Base-by-base conservation (phyloP, 2,888 invertebrate genomes). In the Elysia crispata region DNA sequence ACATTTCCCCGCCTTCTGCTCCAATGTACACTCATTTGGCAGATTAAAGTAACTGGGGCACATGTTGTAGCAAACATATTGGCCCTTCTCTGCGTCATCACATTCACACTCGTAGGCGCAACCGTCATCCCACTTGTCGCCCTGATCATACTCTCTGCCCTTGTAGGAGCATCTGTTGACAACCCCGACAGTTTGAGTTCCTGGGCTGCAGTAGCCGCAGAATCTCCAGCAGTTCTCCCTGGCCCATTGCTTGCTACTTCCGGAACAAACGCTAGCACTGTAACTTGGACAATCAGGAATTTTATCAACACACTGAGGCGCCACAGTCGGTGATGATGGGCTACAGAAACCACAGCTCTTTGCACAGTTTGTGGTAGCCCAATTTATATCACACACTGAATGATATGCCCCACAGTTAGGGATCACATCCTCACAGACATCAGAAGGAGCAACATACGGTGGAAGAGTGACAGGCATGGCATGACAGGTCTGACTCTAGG, bases 61-160 rank as follows among this genome's bases (percentile, higher is more conserved):
- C 83, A 82, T 85, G 81, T 85, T 86, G 76, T 83, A 85, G 62
- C 86, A 86, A 33, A 83, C 83, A 83, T 86, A 86, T 18, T 75
- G 28, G 23, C 86, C 86, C 13, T 57, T 73, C 20, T 64, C 69
- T n/a, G 87, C 87, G 80, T 88, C 86, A 60, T 85, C 85, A 81
- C 89, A 89, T 8, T 86, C 85, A 78, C 89, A 89, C 70, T 86
- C 85, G 74, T 88, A 88, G 8, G 84, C 83, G 82, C 89, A 89
- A 11, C 88, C 89, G 76, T 88, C 88, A 20, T 81, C 69, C 89
- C 89, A 89, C 8, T 82, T 86, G 77, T 87, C 82, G 28, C 88
- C 88, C 73, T 88, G 87, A 23, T 28, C 72, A 81, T 88, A 88
- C 30, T 83, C 79, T 62, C 86, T 85, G 50, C 87, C 87, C 60